A percentile compares a stretch with the other conserved stretches of the same genome.
These are phyloP conservation scores for Gallinago nigripennis DNA, from an alignment of 2,797 vertebrate species.

Conservation along the genomic window DNA sequence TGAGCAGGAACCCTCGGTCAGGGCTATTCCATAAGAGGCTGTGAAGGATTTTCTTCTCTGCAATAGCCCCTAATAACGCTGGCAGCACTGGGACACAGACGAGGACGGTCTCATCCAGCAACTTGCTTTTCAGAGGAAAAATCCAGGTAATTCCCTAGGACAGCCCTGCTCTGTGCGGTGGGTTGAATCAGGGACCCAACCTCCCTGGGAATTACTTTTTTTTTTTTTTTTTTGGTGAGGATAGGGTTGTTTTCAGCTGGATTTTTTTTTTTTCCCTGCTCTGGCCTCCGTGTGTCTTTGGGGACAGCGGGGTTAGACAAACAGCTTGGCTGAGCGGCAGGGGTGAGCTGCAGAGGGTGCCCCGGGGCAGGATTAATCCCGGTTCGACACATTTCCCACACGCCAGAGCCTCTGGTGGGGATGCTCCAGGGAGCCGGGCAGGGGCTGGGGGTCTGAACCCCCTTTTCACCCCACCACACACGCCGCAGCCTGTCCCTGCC, in stretches of 20 bases:
- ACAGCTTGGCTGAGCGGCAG: constrained; percentile 34
- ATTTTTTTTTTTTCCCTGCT: not conserved
- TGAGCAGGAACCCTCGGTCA: not conserved
- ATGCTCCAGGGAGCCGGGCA: not conserved
- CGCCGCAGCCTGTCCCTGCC: not conserved
- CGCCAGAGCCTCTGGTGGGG: not conserved
- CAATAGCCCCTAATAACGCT: not conserved
- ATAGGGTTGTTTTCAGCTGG: not conserved
- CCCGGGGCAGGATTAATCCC: not conserved
- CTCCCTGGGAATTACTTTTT: not conserved
- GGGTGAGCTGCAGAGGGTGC: not conserved
- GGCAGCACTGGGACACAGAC: not conserved
- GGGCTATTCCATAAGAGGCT: not conserved
- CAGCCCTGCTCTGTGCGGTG: fast-evolving
- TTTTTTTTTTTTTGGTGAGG: too few species aligned
- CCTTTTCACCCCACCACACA: not conserved
- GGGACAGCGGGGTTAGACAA: constrained; percentile 49
- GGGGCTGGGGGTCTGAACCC: not conserved
- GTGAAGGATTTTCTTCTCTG: not conserved
- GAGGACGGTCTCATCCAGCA: not conserved
- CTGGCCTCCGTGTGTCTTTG: not conserved
- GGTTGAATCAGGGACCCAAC: not conserved
- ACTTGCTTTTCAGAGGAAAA: not conserved
- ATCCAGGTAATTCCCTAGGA: not conserved
- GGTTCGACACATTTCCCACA: constrained; percentile 15